Base-by-base conservation (phyloP, 2,888 invertebrate species). In the Patella depressa region DNA sequence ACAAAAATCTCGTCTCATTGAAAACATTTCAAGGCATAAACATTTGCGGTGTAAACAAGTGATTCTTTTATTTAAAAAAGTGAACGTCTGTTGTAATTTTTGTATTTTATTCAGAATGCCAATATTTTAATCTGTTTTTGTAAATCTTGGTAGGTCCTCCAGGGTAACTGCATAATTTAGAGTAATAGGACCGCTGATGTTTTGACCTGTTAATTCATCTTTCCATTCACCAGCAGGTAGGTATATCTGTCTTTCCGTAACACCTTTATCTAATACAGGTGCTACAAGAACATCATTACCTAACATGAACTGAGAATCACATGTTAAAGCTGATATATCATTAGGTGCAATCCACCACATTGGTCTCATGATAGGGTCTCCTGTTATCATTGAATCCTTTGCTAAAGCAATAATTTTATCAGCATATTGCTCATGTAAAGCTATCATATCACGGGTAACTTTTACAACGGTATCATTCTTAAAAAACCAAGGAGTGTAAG, bases 401-500 rank as follows among this genome's bases (percentile, higher is more conserved):
- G 74, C 73, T 57, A 73, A 57, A 24, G n/a, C 4, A 2, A 73
- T 57, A 29, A 73, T 55, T 45, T 57, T 73, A 59, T 73, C 73
- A 24, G 55, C 74, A 34, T 74, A 74, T 19, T 14, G 9, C 55
- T 85, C 83, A 65, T 86, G 86, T 59, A 87, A 79, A n/a, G 80
- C 72, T 24, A 87, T 82, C 75, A 81, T 82, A 11, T 82, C 78
- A 72, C 71, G 76, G 0, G 87, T 82, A 19, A 89, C 86, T n/a
- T 78, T 73, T 4, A 88, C 80, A 17, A 87, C 85, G n/a, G 74
- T 74, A 90, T 93, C 88, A 93, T 94, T 88, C 95, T 95, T 96
- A 87, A 97, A 98, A 89, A 96, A 96, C 89, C 96, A 96, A 0
- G 98, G 98, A 72, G 97, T 92, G 88, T 97, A 95, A 0, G 96